Evolutionary conservation across 2,797 vertebrate genomes (phyloP).

Genomic region (Manis pentadactyla): DNA sequence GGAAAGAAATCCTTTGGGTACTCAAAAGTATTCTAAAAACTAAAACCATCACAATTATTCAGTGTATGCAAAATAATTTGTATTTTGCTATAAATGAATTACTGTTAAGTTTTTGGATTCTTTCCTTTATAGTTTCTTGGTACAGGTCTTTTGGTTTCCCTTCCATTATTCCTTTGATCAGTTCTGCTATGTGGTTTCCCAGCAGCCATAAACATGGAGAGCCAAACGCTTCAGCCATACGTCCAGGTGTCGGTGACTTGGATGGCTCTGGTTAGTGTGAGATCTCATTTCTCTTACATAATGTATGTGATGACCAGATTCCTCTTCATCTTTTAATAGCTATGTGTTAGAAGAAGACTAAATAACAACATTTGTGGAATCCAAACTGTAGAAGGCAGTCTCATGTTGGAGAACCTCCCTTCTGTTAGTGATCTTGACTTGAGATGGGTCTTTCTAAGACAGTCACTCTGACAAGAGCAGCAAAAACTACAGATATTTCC

Average conservation of each 20-base stretch:
- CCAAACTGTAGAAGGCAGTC: neutral
- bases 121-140: neutral
- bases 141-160: neutral
- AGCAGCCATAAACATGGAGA: neutral
- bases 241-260: neutral
- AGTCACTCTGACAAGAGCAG: neutral
- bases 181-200: neutral
- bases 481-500: neutral
- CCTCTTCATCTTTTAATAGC: neutral
- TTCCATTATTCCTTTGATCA: neutral
- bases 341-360: neutral
- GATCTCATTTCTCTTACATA: neutral
- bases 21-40: slow-evolving; percentile 13
- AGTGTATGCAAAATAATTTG: neutral
- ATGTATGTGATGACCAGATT: neutral
- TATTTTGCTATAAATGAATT: neutral
- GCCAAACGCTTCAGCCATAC: neutral
- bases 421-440: neutral
- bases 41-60: neutral
- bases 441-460: neutral
- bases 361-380: neutral
- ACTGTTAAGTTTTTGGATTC: neutral
- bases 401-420: neutral
- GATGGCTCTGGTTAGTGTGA: neutral
- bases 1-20: neutral